Evolutionary conservation across 1,140 invertebrate genomes (phyloP).

Genomic region (Musca vetustissima): DNA sequence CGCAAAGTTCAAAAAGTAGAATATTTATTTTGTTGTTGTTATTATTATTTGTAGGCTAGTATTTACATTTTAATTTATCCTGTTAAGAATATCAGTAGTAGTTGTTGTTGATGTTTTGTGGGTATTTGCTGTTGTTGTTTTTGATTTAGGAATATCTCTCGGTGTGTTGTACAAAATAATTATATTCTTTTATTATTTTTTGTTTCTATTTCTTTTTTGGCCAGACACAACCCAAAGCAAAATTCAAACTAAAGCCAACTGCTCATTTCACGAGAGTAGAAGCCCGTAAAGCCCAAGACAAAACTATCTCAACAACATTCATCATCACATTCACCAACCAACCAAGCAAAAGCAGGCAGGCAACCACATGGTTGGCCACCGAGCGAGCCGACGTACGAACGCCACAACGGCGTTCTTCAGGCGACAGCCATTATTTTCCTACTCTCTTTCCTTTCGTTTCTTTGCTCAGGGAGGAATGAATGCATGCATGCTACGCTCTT

Average conservation of each 20-base stretch:
- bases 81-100: constrained; percentile 11
- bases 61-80: too few relatives aligned
- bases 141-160: too few relatives aligned
- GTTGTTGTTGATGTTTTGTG: not conserved
- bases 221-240: constrained; percentile 53
- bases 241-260: constrained; percentile 48
- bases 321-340: not conserved
- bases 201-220: constrained; percentile 36
- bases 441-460: too few relatives aligned
- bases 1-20: not conserved
- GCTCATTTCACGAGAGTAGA: constrained; percentile 28
- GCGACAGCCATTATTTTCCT: constrained; percentile 1
- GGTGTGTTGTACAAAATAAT: not conserved
- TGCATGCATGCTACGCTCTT: too few relatives aligned
- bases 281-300: constrained; percentile 9
- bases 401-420: not conserved
- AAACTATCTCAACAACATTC: not conserved
- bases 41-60: too few relatives aligned
- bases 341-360: too few relatives aligned
- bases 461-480: too few relatives aligned
- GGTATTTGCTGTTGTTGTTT: not conserved
- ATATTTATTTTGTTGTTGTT: constrained; percentile 8
- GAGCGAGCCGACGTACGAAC: too few relatives aligned
- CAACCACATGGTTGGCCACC: not conserved
- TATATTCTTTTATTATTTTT: not conserved